Conservation (phyloP, 2,797 vertebrate genomes). For the Myripristis jacobus region DNA sequence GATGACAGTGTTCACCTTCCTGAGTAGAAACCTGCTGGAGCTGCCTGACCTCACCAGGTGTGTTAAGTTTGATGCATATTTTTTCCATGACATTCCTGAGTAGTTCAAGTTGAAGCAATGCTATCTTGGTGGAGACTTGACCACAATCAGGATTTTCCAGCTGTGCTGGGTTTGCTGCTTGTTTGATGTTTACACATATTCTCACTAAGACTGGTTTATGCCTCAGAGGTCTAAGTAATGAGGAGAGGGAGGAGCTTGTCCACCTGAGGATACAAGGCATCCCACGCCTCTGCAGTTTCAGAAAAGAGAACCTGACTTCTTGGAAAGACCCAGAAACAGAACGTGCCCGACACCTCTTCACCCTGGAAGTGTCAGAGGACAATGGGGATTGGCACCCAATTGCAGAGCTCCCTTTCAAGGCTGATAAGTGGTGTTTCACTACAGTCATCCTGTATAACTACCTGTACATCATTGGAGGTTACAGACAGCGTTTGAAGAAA, state of each 20-base stretch:
- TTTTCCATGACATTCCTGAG: not conserved
- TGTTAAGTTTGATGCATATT: slow-evolving; percentile 8
- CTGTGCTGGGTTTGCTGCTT: not conserved
- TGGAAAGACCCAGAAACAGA: slow-evolving; percentile 70
- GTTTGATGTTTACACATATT: not conserved
- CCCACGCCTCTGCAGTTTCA: slow-evolving; percentile 76
- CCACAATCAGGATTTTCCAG: not conserved
- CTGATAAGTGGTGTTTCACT: slow-evolving; percentile 88
- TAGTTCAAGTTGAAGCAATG: not conserved
- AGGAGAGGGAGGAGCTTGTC: slow-evolving; percentile 67
- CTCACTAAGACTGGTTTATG: not conserved
- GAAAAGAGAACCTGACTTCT: slow-evolving; percentile 84
- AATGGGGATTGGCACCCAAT: slow-evolving; percentile 70
- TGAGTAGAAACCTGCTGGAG: slow-evolving; percentile 84
- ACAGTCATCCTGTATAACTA: slow-evolving; percentile 85
- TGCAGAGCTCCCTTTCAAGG: slow-evolving; percentile 81
- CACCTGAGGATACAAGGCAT: slow-evolving; percentile 68
- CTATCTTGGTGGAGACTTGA: not conserved
- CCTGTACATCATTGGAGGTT: slow-evolving; percentile 86
- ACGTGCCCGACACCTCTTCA: slow-evolving; percentile 73
- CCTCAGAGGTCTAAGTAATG: slow-evolving; percentile 61
- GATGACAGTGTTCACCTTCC: slow-evolving; percentile 75
- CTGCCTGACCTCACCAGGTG: slow-evolving; percentile 70
- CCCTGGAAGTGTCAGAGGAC: slow-evolving; percentile 65
- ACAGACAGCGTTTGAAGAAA: slow-evolving; percentile 74